Evolutionary conservation across 2,797 vertebrate species (phyloP), one percentile per base, ranked within the genome.

Genomic region (Rhynchotus rufescens): DNA sequence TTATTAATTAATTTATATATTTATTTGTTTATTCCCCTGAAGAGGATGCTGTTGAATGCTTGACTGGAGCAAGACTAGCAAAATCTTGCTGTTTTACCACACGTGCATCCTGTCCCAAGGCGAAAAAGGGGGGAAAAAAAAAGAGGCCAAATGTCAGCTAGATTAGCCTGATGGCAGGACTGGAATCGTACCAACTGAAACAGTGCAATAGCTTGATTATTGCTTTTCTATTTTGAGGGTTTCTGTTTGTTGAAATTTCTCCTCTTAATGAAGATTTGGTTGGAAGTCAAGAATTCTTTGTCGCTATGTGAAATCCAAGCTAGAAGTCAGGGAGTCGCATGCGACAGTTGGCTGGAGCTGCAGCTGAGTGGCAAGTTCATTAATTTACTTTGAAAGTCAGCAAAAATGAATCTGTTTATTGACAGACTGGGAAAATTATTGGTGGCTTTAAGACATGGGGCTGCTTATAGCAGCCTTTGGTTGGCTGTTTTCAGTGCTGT

Each of bases 341-440:
- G 80, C 19, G 72, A 44, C 77, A 60, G 77, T 77, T 89, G 67
- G 60, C 45, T 59, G 68, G 80, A 47, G 47, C 52, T 75, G 62
- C 93, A 89, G 94, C 84, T 92, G 82, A 96, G 71, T 84, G 59
- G 30, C 86, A 82, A 72, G 76, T 84, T 94, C 65, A 66, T 96
- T 92, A 92, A 88, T 82, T 92, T 59, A 42, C 52, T 88, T 81
- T 66, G 88, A 77, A 90, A 65, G 72, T 90, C 93, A 94, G 80
- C 62, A 92, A 75, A 89, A 90, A 72, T 47, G 44, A 44, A 85
- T 75, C 90, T 75, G 36, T 59, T 72, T 65, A 94, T 94, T 92
- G 88, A 89, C 67, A 79, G 47, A 21, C 76, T 32, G 32, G 44
- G 73, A 71, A 76, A 88, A 72, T 84, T 86, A 80, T 61, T 65